These are phyloP conservation scores for Steromphala cineraria DNA, from an alignment of 2,888 invertebrate species.

Conservation along the genomic window DNA sequence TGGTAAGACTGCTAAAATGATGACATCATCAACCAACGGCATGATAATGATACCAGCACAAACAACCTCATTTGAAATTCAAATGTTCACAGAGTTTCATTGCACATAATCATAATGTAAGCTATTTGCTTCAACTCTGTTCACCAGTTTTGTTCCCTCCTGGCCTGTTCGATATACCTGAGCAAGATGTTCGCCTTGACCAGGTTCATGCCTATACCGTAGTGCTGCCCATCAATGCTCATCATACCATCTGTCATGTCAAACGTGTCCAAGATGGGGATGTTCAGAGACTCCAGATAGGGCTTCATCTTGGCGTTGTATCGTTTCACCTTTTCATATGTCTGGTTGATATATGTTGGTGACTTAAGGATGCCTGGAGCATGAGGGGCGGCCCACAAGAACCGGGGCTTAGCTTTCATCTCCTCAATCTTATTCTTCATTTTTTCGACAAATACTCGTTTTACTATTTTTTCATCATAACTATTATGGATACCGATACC, in stretches of 20 bases:
- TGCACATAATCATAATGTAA: too few relatives aligned
- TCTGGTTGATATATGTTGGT: slow-evolving; percentile 26
- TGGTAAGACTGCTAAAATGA: too few relatives aligned
- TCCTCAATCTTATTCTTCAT: background rate
- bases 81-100: too few relatives aligned
- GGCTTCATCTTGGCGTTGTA: slow-evolving; percentile 26
- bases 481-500: slow-evolving; percentile 35
- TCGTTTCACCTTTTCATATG: slow-evolving; percentile 18
- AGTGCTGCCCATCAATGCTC: slow-evolving; percentile 38
- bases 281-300: slow-evolving; percentile 5
- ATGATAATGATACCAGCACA: too few relatives aligned
- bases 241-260: slow-evolving; percentile 33
- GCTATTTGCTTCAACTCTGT: too few relatives aligned
- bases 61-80: too few relatives aligned
- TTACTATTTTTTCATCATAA: slow-evolving; percentile 7
- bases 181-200: slow-evolving; percentile 32
- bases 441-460: background rate
- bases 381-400: slow-evolving; percentile 34
- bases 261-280: slow-evolving; percentile 36
- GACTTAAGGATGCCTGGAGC: slow-evolving; percentile 37
- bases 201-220: slow-evolving; percentile 33
- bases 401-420: slow-evolving; percentile 11
- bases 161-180: slow-evolving; percentile 17
- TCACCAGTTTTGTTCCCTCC: too few relatives aligned
- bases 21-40: too few relatives aligned